phyloP scores from a whole-genome alignment of 2,113 vertebrate genomes.

The Lanius ludovicianus region DNA sequence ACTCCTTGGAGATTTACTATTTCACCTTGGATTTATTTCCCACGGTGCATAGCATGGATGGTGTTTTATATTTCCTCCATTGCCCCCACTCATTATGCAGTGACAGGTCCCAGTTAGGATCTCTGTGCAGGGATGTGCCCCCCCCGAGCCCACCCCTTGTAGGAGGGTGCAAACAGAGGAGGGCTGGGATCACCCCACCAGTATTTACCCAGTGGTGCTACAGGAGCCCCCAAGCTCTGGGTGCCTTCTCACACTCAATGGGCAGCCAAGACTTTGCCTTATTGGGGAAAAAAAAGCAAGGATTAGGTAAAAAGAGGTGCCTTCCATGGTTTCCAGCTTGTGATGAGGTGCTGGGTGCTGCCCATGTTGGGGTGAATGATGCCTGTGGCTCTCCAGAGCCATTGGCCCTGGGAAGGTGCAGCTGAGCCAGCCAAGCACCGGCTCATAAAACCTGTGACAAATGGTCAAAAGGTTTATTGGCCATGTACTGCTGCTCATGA shows the following conservation, averaged over 20 bases:
- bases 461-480: background rate
- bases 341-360: background rate
- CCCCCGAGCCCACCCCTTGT: too few relatives aligned
- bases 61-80: background rate
- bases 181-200: background rate
- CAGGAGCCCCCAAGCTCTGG: background rate
- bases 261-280: background rate
- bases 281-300: rapidly evolving
- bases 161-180: background rate
- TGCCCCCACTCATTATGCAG: background rate
- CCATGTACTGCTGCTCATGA: background rate
- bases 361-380: background rate
- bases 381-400: background rate
- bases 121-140: background rate
- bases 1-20: slow-evolving; percentile 31
- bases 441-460: slow-evolving; percentile 11
- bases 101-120: background rate
- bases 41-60: background rate
- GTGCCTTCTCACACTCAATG: background rate
- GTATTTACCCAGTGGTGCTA: background rate
- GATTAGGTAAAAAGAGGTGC: background rate
- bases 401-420: background rate
- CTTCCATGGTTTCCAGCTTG: background rate
- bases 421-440: background rate
- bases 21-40: slow-evolving; percentile 28